These are phyloP conservation scores for Copidosoma floridanum DNA, from an alignment of 1,140 invertebrate species.

Conservation along the genomic window DNA sequence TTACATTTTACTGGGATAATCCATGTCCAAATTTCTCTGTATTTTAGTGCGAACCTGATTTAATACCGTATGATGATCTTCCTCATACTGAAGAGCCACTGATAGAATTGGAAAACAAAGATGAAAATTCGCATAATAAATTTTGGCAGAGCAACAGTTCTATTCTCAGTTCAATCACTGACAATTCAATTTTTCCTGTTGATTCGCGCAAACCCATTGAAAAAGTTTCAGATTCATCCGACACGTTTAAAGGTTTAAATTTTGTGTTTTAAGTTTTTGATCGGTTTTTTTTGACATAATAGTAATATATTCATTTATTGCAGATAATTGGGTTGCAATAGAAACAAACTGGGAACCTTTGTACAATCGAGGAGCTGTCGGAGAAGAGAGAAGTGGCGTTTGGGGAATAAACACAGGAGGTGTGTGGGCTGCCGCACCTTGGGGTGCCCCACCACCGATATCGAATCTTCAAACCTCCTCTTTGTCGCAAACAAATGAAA, in stretches of 20 bases:
- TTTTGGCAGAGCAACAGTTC: slow-evolving; percentile 46
- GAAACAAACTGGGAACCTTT: slow-evolving; percentile 57
- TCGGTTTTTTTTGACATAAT: slow-evolving; percentile 1
- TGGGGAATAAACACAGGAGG: slow-evolving; percentile 53
- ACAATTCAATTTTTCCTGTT: slow-evolving; percentile 33
- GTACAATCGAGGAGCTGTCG: slow-evolving; percentile 51
- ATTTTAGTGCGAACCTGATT: slow-evolving; percentile 40
- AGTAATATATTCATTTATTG: slow-evolving; percentile 15
- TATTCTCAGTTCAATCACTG: slow-evolving; percentile 36
- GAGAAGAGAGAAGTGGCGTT: slow-evolving; percentile 51
- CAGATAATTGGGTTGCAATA: slow-evolving; percentile 52
- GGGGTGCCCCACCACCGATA: slow-evolving; percentile 44
- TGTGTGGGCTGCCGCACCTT: slow-evolving; percentile 53
- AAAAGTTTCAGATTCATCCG: slow-evolving; percentile 34
- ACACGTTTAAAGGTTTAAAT: slow-evolving; percentile 40
- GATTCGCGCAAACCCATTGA: slow-evolving; percentile 37
- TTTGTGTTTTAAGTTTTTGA: not conserved
- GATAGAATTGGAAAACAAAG: slow-evolving; percentile 48
- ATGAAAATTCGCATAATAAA: slow-evolving; percentile 39
- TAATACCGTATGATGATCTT: slow-evolving; percentile 52
- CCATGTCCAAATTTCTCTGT: not conserved
- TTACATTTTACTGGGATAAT: not conserved
- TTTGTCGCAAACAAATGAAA: slow-evolving; percentile 35
- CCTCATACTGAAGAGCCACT: slow-evolving; percentile 50
- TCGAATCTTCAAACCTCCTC: slow-evolving; percentile 34